phyloP scores from a whole-genome alignment of 2,797 vertebrate genomes.

The Hippocampus kuda region DNA sequence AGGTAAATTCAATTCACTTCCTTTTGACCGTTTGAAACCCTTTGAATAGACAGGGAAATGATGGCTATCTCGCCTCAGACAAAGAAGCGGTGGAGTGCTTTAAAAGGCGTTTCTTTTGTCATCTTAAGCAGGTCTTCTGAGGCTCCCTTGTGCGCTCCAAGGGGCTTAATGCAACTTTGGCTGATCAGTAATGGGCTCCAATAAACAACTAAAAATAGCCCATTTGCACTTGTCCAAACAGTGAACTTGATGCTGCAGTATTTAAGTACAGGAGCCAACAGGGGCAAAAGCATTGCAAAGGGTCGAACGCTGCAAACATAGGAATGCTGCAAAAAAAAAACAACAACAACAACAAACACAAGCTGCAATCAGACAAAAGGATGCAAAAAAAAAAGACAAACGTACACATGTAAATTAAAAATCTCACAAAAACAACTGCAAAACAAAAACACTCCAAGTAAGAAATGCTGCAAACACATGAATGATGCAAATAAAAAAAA shows the following conservation, averaged over 20 bases:
- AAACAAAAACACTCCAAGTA: too few species aligned
- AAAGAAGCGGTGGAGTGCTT: constrained; percentile 28
- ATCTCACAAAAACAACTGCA: too few species aligned
- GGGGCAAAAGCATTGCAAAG: too few species aligned
- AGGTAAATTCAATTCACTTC: constrained; percentile 27
- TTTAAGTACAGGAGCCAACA: background rate
- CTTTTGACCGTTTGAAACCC: constrained; percentile 19
- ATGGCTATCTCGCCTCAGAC: constrained; percentile 33
- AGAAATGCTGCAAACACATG: too few species aligned
- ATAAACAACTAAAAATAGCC: constrained; percentile 21
- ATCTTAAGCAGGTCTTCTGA: constrained; percentile 16
- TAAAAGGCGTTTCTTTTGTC: constrained; percentile 24
- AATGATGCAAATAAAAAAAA: too few species aligned
- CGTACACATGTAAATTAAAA: too few species aligned
- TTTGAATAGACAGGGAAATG: constrained; percentile 25
- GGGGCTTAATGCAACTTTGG: constrained; percentile 26
- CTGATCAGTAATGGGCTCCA: constrained; percentile 26
- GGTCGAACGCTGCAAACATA: too few species aligned
- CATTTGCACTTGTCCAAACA: constrained; percentile 21
- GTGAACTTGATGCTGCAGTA: constrained; percentile 24
- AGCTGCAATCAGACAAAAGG: too few species aligned
- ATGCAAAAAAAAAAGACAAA: too few species aligned
- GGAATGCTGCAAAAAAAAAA: too few species aligned
- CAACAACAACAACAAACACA: too few species aligned
- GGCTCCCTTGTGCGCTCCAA: constrained; percentile 16